Evolutionary conservation across 2,888 invertebrate species (phyloP).

Genomic region (Disparrhopalites patrizii): DNA sequence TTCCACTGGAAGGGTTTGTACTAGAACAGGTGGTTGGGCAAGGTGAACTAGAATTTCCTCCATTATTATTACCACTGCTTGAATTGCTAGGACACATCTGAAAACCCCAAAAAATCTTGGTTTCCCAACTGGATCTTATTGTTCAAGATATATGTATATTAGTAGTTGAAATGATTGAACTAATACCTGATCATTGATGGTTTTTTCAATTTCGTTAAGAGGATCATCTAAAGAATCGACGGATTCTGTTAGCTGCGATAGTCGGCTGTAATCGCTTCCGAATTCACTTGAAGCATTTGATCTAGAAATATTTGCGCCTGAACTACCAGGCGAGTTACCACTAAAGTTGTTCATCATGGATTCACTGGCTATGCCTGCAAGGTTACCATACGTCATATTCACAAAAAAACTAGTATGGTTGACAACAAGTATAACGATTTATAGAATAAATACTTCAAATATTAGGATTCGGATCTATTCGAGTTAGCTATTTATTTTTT

Average conservation of each 20-base stretch:
- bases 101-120: too few species aligned
- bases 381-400: too few species aligned
- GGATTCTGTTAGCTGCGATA: constrained; percentile 78
- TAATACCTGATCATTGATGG: constrained; percentile 78
- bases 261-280: constrained; percentile 58
- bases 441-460: too few species aligned
- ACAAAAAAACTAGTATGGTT: too few species aligned
- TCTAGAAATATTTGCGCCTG: constrained; percentile 48
- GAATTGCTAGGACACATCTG: constrained; percentile 27
- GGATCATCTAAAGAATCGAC: constrained; percentile 89
- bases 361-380: constrained; percentile 68
- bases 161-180: not conserved
- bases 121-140: not conserved
- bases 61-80: constrained; percentile 34
- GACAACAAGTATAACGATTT: too few species aligned
- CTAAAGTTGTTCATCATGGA: constrained; percentile 69
- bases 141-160: not conserved
- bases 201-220: constrained; percentile 88
- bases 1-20: constrained; percentile 31
- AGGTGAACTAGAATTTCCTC: constrained; percentile 33
- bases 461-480: too few species aligned
- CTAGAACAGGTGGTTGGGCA: constrained; percentile 35
- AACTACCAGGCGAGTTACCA: constrained; percentile 52
- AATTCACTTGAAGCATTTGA: constrained; percentile 50
- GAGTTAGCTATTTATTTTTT: too few species aligned